Evolutionary conservation across 2,888 invertebrate species (phyloP).

Genomic region (Lycaena phlaeas): DNA sequence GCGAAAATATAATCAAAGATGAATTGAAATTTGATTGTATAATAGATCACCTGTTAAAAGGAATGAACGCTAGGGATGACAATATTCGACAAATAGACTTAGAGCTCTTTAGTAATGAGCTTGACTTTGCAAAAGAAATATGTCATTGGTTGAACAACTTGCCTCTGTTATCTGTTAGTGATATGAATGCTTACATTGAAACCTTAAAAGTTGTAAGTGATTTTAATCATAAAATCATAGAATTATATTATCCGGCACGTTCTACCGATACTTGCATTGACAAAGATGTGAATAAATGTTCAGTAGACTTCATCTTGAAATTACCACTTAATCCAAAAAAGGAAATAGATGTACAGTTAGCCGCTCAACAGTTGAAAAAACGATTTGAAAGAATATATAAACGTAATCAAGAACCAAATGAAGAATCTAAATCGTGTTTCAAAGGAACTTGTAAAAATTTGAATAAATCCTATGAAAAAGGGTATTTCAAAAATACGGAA

Average conservation of each 20-base stretch:
- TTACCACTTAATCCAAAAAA: conserved; percentile 31
- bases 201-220: conserved; percentile 24
- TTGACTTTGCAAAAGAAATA: conserved; percentile 40
- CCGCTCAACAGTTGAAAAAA: conserved; percentile 34
- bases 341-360: conserved; percentile 27
- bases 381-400: conserved; percentile 31
- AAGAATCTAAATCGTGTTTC: too few relatives aligned
- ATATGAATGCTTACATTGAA: conserved; percentile 20
- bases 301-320: conserved; percentile 13
- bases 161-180: conserved; percentile 28
- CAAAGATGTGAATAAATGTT: too few relatives aligned
- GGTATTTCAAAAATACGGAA: too few relatives aligned
- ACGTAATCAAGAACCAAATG: too few relatives aligned
- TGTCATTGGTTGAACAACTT: conserved; percentile 43
- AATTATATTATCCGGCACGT: too few relatives aligned
- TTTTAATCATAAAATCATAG: conserved; percentile 24
- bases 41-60: conserved; percentile 32
- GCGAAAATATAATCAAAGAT: conserved; percentile 35
- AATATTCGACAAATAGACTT: too few relatives aligned
- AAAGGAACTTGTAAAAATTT: too few relatives aligned
- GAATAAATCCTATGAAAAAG: too few relatives aligned
- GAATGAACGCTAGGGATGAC: too few relatives aligned
- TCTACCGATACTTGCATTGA: too few relatives aligned
- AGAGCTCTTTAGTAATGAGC: too few relatives aligned
- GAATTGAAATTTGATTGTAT: conserved; percentile 38